Conservation (phyloP, 2,888 invertebrate species). For the Orchesella flavescens region DNA sequence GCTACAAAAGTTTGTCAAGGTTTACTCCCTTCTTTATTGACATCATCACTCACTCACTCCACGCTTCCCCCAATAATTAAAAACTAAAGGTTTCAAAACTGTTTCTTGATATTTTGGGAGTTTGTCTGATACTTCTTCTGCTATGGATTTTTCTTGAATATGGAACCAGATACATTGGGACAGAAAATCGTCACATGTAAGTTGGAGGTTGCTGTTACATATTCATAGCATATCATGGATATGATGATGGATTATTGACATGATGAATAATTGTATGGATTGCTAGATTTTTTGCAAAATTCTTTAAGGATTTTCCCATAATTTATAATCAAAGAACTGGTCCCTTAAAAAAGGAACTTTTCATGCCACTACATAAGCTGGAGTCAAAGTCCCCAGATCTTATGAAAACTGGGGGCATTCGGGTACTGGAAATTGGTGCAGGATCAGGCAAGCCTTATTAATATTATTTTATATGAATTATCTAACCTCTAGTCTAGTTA, state of each 20-base stretch:
- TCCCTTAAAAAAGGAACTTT: slow-evolving; percentile 51
- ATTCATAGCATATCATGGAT: neutral
- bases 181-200: slow-evolving; percentile 48
- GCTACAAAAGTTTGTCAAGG: no score
- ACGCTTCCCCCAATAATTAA: no score
- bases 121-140: neutral
- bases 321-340: slow-evolving; percentile 59
- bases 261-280: neutral
- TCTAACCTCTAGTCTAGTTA: neutral
- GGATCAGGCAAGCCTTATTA: slow-evolving; percentile 64
- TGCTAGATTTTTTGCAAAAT: slow-evolving; percentile 47
- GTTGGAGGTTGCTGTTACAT: neutral
- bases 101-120: neutral
- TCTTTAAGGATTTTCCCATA: slow-evolving; percentile 42
- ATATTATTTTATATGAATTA: neutral
- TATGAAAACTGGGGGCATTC: slow-evolving; percentile 43
- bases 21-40: no score
- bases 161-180: slow-evolving; percentile 18
- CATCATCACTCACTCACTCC: no score
- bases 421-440: slow-evolving; percentile 70
- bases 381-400: slow-evolving; percentile 51
- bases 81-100: no score
- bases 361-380: slow-evolving; percentile 56
- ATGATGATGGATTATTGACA: neutral
- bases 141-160: neutral